A percentile compares a stretch with the other conserved stretches of the same genome.
Conservation (phyloP, 2,113 vertebrate genomes). For the Xenopus laevis region DNA sequence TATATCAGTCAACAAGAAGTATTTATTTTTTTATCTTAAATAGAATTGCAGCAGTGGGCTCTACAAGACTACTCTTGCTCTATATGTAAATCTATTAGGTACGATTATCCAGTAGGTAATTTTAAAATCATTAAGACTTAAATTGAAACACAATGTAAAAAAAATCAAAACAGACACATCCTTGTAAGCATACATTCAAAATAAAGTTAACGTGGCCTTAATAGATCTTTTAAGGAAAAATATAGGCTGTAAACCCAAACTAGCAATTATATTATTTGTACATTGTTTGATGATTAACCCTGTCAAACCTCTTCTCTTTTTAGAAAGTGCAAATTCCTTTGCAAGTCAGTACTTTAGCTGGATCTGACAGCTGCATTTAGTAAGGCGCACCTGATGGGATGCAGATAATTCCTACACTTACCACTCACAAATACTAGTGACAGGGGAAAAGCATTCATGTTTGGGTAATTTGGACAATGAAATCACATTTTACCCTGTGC, state of each 20-base stretch:
- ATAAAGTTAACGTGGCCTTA: too few species aligned
- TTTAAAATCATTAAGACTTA: not conserved
- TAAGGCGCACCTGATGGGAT: constrained; percentile 36
- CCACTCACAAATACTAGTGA: too few species aligned
- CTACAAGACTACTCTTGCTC: too few species aligned
- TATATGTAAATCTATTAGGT: not conserved
- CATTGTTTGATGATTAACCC: constrained; percentile 8
- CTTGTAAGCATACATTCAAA: too few species aligned
- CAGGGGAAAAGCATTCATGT: too few species aligned
- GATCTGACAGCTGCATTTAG: constrained; percentile 13
- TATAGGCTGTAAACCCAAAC: not conserved
- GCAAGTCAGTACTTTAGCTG: constrained; percentile 6
- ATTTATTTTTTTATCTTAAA: too few species aligned
- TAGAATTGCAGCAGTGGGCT: too few species aligned
- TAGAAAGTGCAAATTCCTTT: constrained; percentile 19
- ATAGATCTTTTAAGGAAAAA: too few species aligned
- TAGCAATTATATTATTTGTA: not conserved
- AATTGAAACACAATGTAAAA: not conserved
- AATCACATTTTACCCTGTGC: too few species aligned
- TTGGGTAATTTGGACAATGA: too few species aligned
- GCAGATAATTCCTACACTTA: not conserved
- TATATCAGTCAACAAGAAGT: too few species aligned
- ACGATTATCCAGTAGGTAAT: not conserved
- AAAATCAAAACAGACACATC: too few species aligned
- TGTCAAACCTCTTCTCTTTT: constrained; percentile 4